Percentiles rank a stretch among this genome's conserved stretches.
Evolutionary conservation across 2,797 vertebrate species (phyloP).

Genomic region (Adrianichthys oophorus): DNA sequence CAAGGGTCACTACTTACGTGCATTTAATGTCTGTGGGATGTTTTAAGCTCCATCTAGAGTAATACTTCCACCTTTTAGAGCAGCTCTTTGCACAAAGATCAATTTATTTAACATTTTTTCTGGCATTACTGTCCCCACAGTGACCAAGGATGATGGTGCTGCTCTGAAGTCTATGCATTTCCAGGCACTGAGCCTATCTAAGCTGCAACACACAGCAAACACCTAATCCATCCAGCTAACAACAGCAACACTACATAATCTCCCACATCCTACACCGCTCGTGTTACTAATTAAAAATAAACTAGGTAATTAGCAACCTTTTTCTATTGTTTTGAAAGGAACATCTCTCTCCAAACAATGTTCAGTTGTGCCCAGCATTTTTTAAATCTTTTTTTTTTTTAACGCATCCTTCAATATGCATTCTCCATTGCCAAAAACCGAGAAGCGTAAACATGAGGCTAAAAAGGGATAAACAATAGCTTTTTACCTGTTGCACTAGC

Average conservation of each 20-base stretch:
- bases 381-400: conserved; percentile 17
- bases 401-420: conserved; percentile 21
- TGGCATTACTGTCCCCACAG: conserved; percentile 39
- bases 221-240: conserved; percentile 56
- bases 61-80: too few species aligned
- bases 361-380: conserved; percentile 45
- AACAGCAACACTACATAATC: conserved; percentile 44
- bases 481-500: conserved; percentile 5
- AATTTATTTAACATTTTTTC: conserved; percentile 47
- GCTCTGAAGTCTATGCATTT: conserved; percentile 43
- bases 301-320: conserved; percentile 67
- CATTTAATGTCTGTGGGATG: conserved; percentile 7
- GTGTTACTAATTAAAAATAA: conserved; percentile 69
- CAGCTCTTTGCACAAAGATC: conserved; percentile 28
- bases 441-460: conserved; percentile 37
- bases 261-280: conserved; percentile 44
- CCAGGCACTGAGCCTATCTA: conserved; percentile 65
- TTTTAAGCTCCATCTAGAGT: conserved; percentile 11
- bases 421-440: conserved; percentile 42
- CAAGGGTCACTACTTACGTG: not conserved
- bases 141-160: conserved; percentile 43
- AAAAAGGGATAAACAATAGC: conserved; percentile 19
- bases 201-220: conserved; percentile 47
- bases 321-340: conserved; percentile 58
- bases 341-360: conserved; percentile 36